Conservation (phyloP, 2,888 invertebrate genomes). For the Hyposoter didymator region DNA sequence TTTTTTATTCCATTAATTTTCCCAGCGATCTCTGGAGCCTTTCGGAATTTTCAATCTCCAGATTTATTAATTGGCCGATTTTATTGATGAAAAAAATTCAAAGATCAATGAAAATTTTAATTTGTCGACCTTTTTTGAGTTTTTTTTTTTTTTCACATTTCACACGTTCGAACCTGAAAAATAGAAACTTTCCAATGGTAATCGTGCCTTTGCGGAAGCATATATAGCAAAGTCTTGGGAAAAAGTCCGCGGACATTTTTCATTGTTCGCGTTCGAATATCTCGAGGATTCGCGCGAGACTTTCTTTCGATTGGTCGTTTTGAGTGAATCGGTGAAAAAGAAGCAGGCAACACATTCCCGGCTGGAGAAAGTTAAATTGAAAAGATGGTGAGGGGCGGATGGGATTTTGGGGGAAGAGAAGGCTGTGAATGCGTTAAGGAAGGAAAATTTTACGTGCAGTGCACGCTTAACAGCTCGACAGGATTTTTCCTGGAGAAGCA, state of each 20-base stretch:
- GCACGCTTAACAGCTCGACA: slow-evolving; percentile 39
- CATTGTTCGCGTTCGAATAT: neutral
- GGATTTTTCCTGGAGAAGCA: slow-evolving; percentile 36
- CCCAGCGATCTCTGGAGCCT: too few relatives aligned
- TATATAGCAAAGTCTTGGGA: neutral
- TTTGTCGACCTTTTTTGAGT: neutral
- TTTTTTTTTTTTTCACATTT: neutral
- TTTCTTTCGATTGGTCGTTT: slow-evolving; percentile 13
- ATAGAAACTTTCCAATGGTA: neutral
- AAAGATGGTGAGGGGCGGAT: slow-evolving; percentile 15
- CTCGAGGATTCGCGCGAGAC: neutral
- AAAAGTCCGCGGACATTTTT: slow-evolving; percentile 4
- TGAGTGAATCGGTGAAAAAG: slow-evolving; percentile 11
- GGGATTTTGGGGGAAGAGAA: slow-evolving; percentile 6
- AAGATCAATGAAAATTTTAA: too few relatives aligned
- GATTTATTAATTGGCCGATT: too few relatives aligned
- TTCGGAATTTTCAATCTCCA: too few relatives aligned
- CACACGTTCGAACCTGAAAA: neutral
- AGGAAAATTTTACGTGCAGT: slow-evolving; percentile 20
- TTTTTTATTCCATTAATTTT: too few relatives aligned
- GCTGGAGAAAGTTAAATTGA: slow-evolving; percentile 13
- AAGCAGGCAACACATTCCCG: neutral
- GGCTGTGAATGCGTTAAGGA: slow-evolving; percentile 16
- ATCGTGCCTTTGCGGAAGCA: neutral
- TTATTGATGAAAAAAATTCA: too few relatives aligned